Conservation (phyloP, 2,797 vertebrate species). For the Karalla daura region DNA sequence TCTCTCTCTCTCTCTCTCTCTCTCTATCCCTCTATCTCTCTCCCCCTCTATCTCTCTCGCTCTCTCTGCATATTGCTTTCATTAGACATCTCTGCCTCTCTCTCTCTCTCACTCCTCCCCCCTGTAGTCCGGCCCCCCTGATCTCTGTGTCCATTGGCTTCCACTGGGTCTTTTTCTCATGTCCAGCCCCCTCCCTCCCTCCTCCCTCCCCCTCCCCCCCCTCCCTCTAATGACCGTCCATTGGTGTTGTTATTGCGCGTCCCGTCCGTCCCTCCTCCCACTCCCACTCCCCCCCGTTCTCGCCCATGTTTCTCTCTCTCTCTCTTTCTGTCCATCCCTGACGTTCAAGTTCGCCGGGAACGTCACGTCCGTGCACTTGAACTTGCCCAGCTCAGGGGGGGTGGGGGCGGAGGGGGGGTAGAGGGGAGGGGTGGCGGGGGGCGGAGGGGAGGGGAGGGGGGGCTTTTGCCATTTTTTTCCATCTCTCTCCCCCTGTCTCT, state of each 20-base stretch:
- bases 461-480: conserved; percentile 98
- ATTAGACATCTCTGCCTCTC: conserved; percentile 81
- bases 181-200: conserved; percentile 86
- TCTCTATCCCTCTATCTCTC: conserved; percentile 85
- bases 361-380: conserved; percentile 99
- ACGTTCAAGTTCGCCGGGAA: conserved; percentile 99
- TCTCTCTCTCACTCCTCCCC: conserved; percentile 45
- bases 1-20: conserved; percentile 55
- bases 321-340: conserved; percentile 98
- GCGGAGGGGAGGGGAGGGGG: conserved; percentile 87
- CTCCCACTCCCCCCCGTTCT: conserved; percentile 96
- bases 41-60: conserved; percentile 76
- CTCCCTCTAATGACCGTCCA: conserved; percentile 93
- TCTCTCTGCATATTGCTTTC: conserved; percentile 83
- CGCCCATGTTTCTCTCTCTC: conserved; percentile 99
- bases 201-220: conserved; percentile 9
- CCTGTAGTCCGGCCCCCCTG: conserved; percentile 88
- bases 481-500: conserved; percentile 85
- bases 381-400: conserved; percentile 92
- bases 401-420: conserved; percentile 89
- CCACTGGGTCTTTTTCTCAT: conserved; percentile 94
- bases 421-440: conserved; percentile 90
- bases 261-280: conserved; percentile 90
- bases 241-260: conserved; percentile 95
- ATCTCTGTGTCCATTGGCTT: conserved; percentile 96